Conservation (phyloP, 2,113 vertebrate genomes). For the Apteryx owenii region DNA sequence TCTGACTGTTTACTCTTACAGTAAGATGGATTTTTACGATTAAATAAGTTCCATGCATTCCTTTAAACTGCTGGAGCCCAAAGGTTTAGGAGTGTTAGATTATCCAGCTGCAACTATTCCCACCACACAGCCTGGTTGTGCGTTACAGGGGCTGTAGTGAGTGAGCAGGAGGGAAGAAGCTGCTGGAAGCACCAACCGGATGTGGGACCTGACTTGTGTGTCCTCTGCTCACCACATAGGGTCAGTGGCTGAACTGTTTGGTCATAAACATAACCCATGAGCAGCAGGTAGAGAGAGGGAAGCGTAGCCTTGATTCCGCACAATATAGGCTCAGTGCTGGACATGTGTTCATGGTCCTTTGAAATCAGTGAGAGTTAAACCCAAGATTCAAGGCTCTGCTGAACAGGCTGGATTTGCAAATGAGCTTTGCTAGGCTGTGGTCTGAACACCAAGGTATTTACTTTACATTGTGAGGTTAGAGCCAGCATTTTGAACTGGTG, state of each 20-base stretch:
- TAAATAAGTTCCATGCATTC: conserved; percentile 25
- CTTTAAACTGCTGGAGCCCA: conserved; percentile 4
- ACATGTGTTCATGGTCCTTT: background rate
- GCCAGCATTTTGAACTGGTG: background rate
- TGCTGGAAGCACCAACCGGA: background rate
- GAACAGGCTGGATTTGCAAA: background rate
- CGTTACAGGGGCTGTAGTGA: background rate
- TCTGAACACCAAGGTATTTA: background rate
- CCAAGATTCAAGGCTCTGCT: background rate
- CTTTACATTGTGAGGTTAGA: background rate
- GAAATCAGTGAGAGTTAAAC: background rate
- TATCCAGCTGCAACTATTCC: background rate
- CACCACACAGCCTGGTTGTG: background rate
- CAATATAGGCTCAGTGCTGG: background rate
- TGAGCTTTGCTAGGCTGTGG: background rate
- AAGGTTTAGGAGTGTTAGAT: background rate
- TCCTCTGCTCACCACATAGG: background rate
- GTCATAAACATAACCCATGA: background rate
- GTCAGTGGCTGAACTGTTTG: background rate
- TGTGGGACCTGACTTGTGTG: background rate
- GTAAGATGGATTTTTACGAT: conserved; percentile 18
- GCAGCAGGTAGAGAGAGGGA: background rate
- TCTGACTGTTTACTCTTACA: conserved; percentile 3
- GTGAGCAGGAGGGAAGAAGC: background rate
- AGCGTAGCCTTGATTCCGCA: background rate